These are phyloP conservation scores for Mactromeris polynyma DNA, from an alignment of 2,888 invertebrate species.

Conservation along the genomic window DNA sequence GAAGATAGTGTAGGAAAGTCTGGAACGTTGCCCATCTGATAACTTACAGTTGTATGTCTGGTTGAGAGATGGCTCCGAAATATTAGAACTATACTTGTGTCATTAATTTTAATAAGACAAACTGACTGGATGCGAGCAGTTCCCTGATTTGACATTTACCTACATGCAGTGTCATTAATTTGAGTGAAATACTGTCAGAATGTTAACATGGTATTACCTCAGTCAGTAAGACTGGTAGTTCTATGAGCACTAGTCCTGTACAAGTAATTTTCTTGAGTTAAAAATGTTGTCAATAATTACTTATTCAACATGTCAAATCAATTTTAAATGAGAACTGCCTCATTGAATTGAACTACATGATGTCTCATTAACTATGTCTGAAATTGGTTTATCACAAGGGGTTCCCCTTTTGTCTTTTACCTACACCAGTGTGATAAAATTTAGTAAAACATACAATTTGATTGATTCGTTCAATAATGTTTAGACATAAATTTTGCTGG, in stretches of 20 bases:
- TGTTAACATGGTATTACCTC: background rate
- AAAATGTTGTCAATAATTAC: background rate
- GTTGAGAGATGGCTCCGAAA: background rate
- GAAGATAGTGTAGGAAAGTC: background rate
- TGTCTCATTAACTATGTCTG: background rate
- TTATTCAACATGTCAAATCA: background rate
- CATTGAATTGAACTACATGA: background rate
- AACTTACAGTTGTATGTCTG: background rate
- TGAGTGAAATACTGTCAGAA: background rate
- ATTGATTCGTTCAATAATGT: too few species aligned
- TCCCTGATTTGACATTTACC: background rate
- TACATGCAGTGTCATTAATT: background rate
- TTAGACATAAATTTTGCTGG: background rate
- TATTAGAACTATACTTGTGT: background rate
- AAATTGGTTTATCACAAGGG: background rate
- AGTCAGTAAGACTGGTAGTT: background rate
- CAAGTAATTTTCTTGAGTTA: background rate
- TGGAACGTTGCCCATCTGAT: conserved; percentile 3
- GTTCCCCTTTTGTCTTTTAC: background rate
- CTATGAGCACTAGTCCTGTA: too few species aligned
- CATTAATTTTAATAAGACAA: background rate
- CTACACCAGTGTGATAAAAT: background rate
- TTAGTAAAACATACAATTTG: background rate
- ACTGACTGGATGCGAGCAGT: background rate
- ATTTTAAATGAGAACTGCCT: background rate